Evolutionary conservation across 1,140 invertebrate species (phyloP).

Genomic region (Eupristina koningsbergeri): DNA sequence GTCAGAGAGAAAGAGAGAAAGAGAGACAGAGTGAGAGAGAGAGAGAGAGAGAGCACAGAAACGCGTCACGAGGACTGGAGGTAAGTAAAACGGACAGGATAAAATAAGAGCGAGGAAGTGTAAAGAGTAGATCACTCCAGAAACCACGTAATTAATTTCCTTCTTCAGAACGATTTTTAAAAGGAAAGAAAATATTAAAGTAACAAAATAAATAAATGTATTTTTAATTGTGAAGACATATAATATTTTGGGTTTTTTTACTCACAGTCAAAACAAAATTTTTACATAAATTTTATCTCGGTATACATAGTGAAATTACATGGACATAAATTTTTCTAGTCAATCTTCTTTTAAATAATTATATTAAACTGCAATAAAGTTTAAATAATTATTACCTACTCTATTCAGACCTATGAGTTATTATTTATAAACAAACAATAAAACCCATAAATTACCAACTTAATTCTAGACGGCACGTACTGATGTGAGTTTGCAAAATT

Average conservation of each 20-base stretch:
- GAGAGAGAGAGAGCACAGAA: not conserved
- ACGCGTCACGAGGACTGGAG: not conserved
- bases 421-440: no score
- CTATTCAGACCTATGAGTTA: no score
- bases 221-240: not conserved
- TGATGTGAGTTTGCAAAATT: not conserved
- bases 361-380: no score
- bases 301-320: no score
- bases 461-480: not conserved
- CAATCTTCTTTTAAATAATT: no score
- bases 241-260: not conserved
- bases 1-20: not conserved
- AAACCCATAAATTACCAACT: not conserved
- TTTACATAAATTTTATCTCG: no score
- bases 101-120: constrained; percentile 14
- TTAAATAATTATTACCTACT: no score
- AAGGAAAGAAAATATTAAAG: not conserved
- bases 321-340: no score
- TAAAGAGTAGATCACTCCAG: not conserved
- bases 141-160: not conserved
- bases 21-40: not conserved
- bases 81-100: not conserved
- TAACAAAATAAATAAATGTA: not conserved
- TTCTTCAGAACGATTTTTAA: not conserved
- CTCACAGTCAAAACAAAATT: not conserved